Base-by-base conservation (phyloP, 2,888 invertebrate genomes). In the Octonoba sinensis region DNA sequence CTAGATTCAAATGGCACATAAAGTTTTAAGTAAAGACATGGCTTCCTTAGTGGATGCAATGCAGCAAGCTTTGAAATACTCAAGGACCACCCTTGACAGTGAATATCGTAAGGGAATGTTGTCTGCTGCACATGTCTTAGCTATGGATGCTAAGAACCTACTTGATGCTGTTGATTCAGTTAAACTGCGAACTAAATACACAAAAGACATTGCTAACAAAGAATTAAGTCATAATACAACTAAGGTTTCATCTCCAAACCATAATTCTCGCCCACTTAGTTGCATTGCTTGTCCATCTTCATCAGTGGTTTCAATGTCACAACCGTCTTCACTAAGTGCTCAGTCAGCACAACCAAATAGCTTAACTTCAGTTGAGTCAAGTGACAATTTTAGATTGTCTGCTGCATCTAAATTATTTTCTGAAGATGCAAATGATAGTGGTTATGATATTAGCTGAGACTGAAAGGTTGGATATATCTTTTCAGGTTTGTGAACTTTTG, bases 81-180 rank as follows among this genome's bases (percentile, higher is more conserved):
- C 93, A 87, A 93, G 92, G 85, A 97, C 97, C 11, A 95, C 96
- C 3, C 90, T 97, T 85, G 96, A 97, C 89, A 93, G 93, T 79
- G 96, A 97, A 88, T 98, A 97, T 89, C 92, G 95, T 88, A 96
- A 96, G 82, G 85, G 82, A 87, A 97, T 99, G 97, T 91, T 98
- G 74, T 94, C 96, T 85, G 95, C 97, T 0, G 97, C 97, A 11
- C 98, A 98, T 89, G 93, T 97, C 13, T 90, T 99, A 47, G 98
- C 98, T 3, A 96, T 98, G 95, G 97, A 99, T 90, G 96, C 97
- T 0, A 98, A 98, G 90, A 96, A 97, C 90, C 91, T 98, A 0
- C 91, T 98, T 20, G 98, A 99, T 89, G 96, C 96, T 0, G 95
- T 98, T 11, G 97, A 98, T 89, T 93, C 94, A 60, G 95, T 96